Percentiles rank a stretch among this genome's conserved stretches.
Conservation (phyloP, 2,113 vertebrate species). For the Oplegnathus fasciatus region DNA sequence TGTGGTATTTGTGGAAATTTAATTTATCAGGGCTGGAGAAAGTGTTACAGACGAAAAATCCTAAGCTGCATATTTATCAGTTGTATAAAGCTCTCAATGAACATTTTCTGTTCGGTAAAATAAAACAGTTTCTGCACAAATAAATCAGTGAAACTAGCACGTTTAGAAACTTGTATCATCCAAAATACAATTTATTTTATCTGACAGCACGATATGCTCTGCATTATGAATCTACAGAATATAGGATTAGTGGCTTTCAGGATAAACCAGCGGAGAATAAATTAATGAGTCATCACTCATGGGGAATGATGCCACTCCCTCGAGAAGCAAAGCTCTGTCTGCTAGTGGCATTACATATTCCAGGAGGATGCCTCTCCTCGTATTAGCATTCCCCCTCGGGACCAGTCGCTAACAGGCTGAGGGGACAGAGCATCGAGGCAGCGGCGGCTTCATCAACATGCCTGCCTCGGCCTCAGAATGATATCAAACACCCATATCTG, state of each 20-base stretch:
- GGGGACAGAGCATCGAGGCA: constrained; percentile 43
- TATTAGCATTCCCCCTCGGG: constrained; percentile 68
- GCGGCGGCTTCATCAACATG: constrained; percentile 52
- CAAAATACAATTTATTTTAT: constrained; percentile 13
- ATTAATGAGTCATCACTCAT: constrained; percentile 72
- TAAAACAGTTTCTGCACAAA: constrained; percentile 8
- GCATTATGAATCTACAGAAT: constrained; percentile 19
- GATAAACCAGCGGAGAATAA: constrained; percentile 50
- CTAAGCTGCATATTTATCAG: constrained; percentile 12
- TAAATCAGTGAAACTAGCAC: constrained; percentile 19
- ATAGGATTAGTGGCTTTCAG: constrained; percentile 51
- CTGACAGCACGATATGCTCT: constrained; percentile 9
- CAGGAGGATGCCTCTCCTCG: constrained; percentile 58
- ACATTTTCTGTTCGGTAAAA: constrained; percentile 8
- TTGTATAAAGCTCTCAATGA: constrained; percentile 1
- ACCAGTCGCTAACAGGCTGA: constrained; percentile 55
- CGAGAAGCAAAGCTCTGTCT: constrained; percentile 46
- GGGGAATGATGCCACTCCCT: constrained; percentile 67
- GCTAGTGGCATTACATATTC: constrained; percentile 63
- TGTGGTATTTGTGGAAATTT: constrained; percentile 39
- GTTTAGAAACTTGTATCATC: constrained; percentile 6
- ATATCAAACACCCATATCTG: constrained; percentile 8
- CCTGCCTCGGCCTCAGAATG: constrained; percentile 29
- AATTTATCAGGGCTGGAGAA: constrained; percentile 21
- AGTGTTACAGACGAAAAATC: no score